Evolutionary conservation across 2,797 vertebrate species (phyloP).

Genomic region (Platyrinchus mystaceus): DNA sequence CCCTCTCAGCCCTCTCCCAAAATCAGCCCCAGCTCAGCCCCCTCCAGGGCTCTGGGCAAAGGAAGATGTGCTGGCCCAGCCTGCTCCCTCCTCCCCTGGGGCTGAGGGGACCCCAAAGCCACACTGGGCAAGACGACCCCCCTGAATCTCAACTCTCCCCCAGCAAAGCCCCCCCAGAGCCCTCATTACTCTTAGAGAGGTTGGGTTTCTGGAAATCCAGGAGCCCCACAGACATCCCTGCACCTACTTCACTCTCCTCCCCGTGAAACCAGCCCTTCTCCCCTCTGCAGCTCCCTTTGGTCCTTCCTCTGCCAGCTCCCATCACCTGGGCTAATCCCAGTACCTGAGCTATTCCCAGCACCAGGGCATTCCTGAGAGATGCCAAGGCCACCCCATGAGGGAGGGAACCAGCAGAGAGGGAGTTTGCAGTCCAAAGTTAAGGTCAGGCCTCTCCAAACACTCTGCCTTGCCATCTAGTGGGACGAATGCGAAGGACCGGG

Average conservation of each 20-base stretch:
- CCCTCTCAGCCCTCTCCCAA: background rate
- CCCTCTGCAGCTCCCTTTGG: background rate
- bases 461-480: constrained; percentile 65
- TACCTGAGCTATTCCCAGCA: background rate
- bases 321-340: background rate
- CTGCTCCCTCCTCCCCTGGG: background rate
- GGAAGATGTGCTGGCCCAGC: background rate
- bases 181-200: accelerated
- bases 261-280: background rate
- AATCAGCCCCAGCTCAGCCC: background rate
- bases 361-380: background rate
- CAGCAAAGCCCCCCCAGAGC: background rate
- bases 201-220: background rate
- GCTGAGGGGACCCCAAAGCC: background rate
- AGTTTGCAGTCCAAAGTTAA: background rate
- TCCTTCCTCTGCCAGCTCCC: background rate
- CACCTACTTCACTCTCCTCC: background rate
- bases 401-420: background rate
- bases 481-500: background rate
- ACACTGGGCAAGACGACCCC: background rate
- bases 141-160: accelerated
- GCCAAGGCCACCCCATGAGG: background rate
- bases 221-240: background rate
- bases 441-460: background rate
- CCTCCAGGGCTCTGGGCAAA: background rate